phyloP scores from a whole-genome alignment of 1,140 invertebrate species.

The Drosophila watanabei region DNA sequence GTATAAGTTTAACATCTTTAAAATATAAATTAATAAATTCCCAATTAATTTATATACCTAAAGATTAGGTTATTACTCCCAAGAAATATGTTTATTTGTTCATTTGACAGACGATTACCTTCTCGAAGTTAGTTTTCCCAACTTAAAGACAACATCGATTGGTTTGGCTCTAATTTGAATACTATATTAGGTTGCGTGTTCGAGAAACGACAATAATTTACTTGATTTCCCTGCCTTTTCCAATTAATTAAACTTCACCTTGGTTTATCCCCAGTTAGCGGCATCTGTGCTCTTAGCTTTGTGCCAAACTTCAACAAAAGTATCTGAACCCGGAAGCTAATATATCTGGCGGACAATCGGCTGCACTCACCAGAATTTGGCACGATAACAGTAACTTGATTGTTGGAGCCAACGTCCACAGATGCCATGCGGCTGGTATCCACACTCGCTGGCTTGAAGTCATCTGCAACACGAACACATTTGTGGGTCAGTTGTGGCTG shows the following conservation, averaged over 20 bases:
- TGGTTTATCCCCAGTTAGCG: neutral
- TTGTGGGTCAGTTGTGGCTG: slow-evolving; percentile 18
- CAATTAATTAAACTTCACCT: neutral
- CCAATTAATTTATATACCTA: neutral
- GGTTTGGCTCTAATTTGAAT: slow-evolving; percentile 10
- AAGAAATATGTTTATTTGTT: neutral
- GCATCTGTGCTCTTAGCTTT: neutral
- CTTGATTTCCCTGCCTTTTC: neutral
- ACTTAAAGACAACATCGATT: neutral
- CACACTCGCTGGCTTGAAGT: slow-evolving; percentile 98
- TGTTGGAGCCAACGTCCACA: slow-evolving; percentile 94
- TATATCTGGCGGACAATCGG: slow-evolving; percentile 3
- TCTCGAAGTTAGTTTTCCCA: neutral
- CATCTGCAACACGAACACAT: slow-evolving; percentile 89
- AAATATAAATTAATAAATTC: neutral
- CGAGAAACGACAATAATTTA: slow-evolving; percentile 6
- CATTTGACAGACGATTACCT: neutral
- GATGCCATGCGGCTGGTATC: slow-evolving; percentile 95
- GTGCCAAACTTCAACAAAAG: too few species aligned
- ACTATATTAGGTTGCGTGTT: slow-evolving; percentile 18
- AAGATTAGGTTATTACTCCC: neutral
- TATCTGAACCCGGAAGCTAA: neutral
- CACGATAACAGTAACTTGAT: slow-evolving; percentile 96
- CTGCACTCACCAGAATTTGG: slow-evolving; percentile 91
- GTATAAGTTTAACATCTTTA: neutral